These are phyloP conservation scores for Brienomyrus brachyistius DNA, from an alignment of 2,113 vertebrate species.

Conservation along the genomic window DNA sequence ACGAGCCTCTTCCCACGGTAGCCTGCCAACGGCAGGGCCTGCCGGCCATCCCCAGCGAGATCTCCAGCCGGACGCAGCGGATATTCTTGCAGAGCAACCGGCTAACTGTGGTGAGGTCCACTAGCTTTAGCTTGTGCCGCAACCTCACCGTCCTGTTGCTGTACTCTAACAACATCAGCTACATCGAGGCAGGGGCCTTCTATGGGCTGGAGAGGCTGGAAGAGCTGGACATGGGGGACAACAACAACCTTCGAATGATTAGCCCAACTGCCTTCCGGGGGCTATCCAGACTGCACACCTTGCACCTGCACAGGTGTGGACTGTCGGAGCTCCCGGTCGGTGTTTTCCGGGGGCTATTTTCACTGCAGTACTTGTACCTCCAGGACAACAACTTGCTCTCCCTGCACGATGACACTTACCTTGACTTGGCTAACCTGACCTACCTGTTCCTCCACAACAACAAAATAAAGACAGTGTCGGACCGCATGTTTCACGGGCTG, in stretches of 20 bases:
- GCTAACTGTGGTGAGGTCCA: conserved; percentile 75
- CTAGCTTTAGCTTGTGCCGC: conserved; percentile 83
- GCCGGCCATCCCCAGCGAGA: conserved; percentile 78
- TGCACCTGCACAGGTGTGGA: conserved; percentile 90
- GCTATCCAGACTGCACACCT: conserved; percentile 81
- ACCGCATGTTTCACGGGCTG: conserved; percentile 83
- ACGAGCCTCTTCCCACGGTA: conserved; percentile 83
- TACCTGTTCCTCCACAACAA: conserved; percentile 95
- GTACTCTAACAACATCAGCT: conserved; percentile 89
- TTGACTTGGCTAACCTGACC: conserved; percentile 93
- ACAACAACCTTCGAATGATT: conserved; percentile 78
- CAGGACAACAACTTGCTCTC: conserved; percentile 86
- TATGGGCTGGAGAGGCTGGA: conserved; percentile 81
- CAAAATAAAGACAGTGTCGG: conserved; percentile 82
- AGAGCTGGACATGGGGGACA: conserved; percentile 93
- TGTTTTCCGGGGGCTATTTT: conserved; percentile 82
- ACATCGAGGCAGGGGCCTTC: conserved; percentile 83
- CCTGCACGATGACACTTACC: conserved; percentile 82
- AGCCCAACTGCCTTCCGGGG: conserved; percentile 81
- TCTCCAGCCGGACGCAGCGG: conserved; percentile 84
- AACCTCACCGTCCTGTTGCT: conserved; percentile 94
- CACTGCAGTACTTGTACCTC: conserved; percentile 92
- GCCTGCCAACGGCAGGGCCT: conserved; percentile 96
- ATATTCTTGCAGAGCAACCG: conserved; percentile 95
- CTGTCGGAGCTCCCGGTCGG: conserved; percentile 79